Base-by-base conservation (phyloP, 2,113 vertebrate genomes). In the Pachycephala philippinensis region DNA sequence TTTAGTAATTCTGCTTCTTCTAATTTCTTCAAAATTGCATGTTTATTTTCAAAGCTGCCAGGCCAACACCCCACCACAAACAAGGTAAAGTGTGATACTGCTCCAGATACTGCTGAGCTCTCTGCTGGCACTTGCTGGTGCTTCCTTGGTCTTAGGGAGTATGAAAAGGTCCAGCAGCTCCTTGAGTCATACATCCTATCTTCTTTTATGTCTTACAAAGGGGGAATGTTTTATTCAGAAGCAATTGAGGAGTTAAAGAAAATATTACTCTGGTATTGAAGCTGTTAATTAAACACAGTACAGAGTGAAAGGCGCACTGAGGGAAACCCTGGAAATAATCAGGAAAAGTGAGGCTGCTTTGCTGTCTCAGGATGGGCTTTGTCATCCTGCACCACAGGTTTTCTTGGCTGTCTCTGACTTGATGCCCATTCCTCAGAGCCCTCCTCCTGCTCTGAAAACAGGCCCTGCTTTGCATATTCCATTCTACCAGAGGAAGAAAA, bases 361-460 rank as follows among this genome's bases (percentile, higher is more conserved):
- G 68, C 44, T 90, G 52, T 28, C 39, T 56, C 1, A 1, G 64
- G 42, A 61, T 1, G 3, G 10, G 16, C 23, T 19, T 65, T 83
- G 68, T 57, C 10, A 2, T 54, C 79, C 63, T 17, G 7, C 2
- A 5, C 19, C 59, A 72, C 66, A 81, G 14, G 18, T 54, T 75
- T 57, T 26, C 28, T 15, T 35, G 5, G 33, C 76, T 54, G 8
- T 37, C 54, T 74, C 23, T 78, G 37, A 40, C 45, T 16, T 6
- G 11, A 37, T 35, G 54, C 33, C 59, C 27, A 14, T 60, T 61
- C 40, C 75, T 76, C 82, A 54, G 52, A 75, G 39, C 52, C 39
- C 60, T 84, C 42, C 30, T 75, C 61, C 15, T 0, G 0, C 33
- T 66, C 60, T 10, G 1, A 45, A 90, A 80, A 7, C 33, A 33